Percentiles rank a stretch among this genome's conserved stretches.
phyloP scores from a whole-genome alignment of 2,797 vertebrate species.

The Sparidentex hasta region DNA sequence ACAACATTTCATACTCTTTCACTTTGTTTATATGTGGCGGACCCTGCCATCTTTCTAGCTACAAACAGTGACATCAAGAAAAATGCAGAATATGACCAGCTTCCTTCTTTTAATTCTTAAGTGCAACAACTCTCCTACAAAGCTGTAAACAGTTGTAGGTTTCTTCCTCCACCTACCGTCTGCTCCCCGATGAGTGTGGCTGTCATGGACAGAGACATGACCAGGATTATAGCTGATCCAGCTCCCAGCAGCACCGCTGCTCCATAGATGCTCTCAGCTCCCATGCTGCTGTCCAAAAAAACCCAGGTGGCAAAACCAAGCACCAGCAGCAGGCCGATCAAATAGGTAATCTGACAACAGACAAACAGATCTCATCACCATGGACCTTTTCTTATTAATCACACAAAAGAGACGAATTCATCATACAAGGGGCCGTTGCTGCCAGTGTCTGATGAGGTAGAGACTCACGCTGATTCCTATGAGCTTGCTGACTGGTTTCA shows the following conservation, averaged over 20 bases:
- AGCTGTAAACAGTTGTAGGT: background rate
- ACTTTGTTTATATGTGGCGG: background rate
- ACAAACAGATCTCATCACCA: background rate
- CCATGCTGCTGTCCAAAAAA: constrained; percentile 77
- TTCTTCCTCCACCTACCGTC: constrained; percentile 82
- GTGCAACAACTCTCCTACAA: background rate
- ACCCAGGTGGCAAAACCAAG: constrained; percentile 89
- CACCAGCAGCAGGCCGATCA: constrained; percentile 86
- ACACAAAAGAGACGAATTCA: background rate
- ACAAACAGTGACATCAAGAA: too few relatives aligned
- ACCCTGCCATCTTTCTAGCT: background rate
- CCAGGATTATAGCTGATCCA: constrained; percentile 90
- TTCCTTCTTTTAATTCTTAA: background rate
- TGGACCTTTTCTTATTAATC: background rate
- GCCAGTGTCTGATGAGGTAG: background rate
- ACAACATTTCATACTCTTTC: too few relatives aligned
- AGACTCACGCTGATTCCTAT: constrained; percentile 90
- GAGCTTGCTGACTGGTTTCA: constrained; percentile 90
- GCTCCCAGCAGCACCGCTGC: constrained; percentile 86
- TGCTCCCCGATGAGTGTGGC: constrained; percentile 92
- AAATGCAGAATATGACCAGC: background rate
- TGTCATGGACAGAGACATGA: constrained; percentile 94
- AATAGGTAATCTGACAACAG: constrained; percentile 88
- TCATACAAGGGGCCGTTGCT: background rate
- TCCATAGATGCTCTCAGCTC: constrained; percentile 81